Base-by-base conservation (phyloP, 2,113 vertebrate species). In the Pelmatolapia mariae region DNA sequence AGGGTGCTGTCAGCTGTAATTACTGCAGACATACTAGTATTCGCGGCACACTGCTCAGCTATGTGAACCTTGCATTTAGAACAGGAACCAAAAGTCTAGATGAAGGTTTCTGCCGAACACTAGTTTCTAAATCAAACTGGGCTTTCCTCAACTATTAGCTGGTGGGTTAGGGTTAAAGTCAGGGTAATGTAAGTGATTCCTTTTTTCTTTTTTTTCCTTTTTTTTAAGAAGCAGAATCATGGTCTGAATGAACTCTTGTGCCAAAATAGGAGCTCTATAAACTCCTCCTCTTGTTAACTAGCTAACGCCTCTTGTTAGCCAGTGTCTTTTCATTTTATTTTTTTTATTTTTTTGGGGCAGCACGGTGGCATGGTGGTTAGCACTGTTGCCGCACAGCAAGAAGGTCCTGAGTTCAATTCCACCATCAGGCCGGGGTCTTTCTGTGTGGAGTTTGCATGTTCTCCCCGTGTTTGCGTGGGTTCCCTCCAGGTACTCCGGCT, bases 1-100 rank as follows among this genome's bases (percentile, higher is more conserved):
- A 56, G 66, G 71, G 50, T 80, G 79, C 82, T 82, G 89, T 82
- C 82, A 83, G 89, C 68, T 80, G 71, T 73, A 86, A 86, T 90
- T 81, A 86, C 83, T 47, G 80, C 83, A 53, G 56, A 15, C 54
- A 22, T 59, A 31, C 22, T 38, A 26, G 81, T 54, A 40, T 53
- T 80, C 50, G 43, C 36, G 5, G 73, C 40, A 1, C 63, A 8
- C 47, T 22, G 73, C 8, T 81, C 53, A 63, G 52, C 80, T 40
- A 12, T 1, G 19, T 73, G 33, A n/a, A 66, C 19, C 63, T 66
- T 82, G 53, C 47, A 84, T 66, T 81, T 78, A 81, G 76, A 89
- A 61, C 76, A 40, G 11, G 15, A 50, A 12, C 66, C 36, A 52
- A 50, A 43, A 71, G 61, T 83, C 56, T 50, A 50, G 29, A 16